Conservation (phyloP, 2,797 vertebrate species). For the Petrocephalus sullivani region DNA sequence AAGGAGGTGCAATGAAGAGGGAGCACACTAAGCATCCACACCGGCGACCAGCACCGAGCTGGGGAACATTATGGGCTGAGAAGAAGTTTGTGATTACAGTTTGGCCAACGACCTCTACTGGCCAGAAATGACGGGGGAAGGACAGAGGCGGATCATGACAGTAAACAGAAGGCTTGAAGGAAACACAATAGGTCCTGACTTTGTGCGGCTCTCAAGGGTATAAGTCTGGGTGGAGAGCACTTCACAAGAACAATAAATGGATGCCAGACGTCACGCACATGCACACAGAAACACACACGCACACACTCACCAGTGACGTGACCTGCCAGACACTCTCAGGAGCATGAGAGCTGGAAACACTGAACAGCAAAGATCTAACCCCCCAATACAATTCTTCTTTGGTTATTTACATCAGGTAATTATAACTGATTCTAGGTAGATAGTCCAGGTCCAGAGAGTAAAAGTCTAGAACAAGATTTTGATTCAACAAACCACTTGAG, state of each 20-base stretch:
- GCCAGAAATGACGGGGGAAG: neutral
- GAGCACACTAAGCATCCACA: neutral
- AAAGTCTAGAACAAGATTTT: too few species aligned
- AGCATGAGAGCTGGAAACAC: neutral
- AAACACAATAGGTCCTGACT: neutral
- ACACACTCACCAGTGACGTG: neutral
- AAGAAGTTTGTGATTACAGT: neutral
- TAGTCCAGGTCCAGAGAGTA: too few species aligned
- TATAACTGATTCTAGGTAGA: neutral
- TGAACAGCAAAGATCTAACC: neutral
- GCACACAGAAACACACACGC: neutral
- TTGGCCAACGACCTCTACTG: neutral
- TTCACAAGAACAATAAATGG: conserved; percentile 17
- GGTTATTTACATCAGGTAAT: conserved; percentile 8
- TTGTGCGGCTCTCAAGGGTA: neutral
- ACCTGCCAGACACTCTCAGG: neutral
- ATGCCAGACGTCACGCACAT: conserved; percentile 2
- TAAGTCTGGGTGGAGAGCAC: conserved; percentile 1
- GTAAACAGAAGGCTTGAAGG: neutral
- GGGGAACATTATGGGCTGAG: neutral
- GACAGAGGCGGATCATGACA: neutral
- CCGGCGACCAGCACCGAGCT: neutral
- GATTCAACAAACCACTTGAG: too few species aligned
- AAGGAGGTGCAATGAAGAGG: neutral
- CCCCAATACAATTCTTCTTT: neutral